Conservation (phyloP, 2,888 invertebrate genomes). For the Cactoblastis cactorum region DNA sequence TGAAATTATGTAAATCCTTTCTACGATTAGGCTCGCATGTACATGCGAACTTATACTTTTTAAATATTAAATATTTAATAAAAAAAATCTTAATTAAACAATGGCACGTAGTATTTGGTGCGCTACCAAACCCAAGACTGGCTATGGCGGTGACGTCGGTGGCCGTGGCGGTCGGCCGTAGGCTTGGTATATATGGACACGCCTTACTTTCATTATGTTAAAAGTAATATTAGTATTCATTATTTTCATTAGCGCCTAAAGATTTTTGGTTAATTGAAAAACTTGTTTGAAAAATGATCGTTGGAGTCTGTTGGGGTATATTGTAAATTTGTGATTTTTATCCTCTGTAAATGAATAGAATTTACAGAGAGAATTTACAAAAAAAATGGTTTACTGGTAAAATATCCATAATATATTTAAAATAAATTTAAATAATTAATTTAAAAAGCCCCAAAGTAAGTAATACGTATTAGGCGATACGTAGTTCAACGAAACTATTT, state of each 20-base stretch:
- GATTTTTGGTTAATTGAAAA: background rate
- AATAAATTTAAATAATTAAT: no score
- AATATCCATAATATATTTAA: no score
- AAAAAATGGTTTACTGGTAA: no score
- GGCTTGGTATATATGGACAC: slow-evolving; percentile 46
- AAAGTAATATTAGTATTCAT: slow-evolving; percentile 15
- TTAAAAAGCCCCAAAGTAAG: no score
- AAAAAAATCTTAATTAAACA: slow-evolving; percentile 16
- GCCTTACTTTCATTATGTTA: slow-evolving; percentile 28
- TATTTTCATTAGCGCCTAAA: background rate
- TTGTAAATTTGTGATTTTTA: background rate
- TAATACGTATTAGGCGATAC: no score
- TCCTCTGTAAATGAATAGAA: no score
- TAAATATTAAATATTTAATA: background rate
- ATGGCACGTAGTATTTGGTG: slow-evolving; percentile 23
- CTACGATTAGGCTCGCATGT: no score
- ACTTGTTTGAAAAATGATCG: slow-evolving; percentile 9
- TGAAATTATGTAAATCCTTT: no score
- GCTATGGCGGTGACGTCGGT: slow-evolving; percentile 36
- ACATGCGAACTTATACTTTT: background rate
- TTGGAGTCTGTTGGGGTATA: no score
- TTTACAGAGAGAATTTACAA: no score
- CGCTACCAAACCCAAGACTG: slow-evolving; percentile 44
- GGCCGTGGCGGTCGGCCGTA: slow-evolving; percentile 42
- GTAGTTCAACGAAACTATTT: no score